Evolutionary conservation across 2,888 invertebrate genomes (phyloP).

Genomic region (Eledona agricola): DNA sequence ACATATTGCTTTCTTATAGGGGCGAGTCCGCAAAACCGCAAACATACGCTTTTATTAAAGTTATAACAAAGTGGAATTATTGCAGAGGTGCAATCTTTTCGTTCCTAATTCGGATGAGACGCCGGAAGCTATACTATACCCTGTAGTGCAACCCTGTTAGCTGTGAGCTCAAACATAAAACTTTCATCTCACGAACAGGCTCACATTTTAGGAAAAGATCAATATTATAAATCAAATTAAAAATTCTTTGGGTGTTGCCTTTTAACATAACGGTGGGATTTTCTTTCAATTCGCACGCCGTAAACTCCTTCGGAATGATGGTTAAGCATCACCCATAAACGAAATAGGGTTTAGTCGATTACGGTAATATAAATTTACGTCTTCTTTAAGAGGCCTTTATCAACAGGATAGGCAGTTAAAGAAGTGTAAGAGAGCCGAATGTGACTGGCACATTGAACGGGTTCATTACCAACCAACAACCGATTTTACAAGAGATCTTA

Average conservation of each 20-base stretch:
- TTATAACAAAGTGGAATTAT: too few species aligned
- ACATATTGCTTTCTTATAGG: not conserved
- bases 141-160: too few species aligned
- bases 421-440: conserved; percentile 45
- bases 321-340: conserved; percentile 30
- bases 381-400: conserved; percentile 44
- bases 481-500: conserved; percentile 41
- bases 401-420: conserved; percentile 45
- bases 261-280: not conserved
- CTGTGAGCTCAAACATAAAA: too few species aligned
- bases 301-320: conserved; percentile 29
- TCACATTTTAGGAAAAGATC: too few species aligned
- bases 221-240: too few species aligned
- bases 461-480: conserved; percentile 43
- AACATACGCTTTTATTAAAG: not conserved
- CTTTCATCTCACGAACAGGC: too few species aligned
- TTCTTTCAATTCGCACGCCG: not conserved
- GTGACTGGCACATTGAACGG: conserved; percentile 46
- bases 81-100: too few species aligned
- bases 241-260: too few species aligned
- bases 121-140: too few species aligned
- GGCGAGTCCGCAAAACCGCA: not conserved
- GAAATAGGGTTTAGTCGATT: conserved; percentile 37
- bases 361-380: conserved; percentile 46
- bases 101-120: too few species aligned